Base-by-base conservation (phyloP, 2,113 vertebrate species). In the Megaceryle torquata region DNA sequence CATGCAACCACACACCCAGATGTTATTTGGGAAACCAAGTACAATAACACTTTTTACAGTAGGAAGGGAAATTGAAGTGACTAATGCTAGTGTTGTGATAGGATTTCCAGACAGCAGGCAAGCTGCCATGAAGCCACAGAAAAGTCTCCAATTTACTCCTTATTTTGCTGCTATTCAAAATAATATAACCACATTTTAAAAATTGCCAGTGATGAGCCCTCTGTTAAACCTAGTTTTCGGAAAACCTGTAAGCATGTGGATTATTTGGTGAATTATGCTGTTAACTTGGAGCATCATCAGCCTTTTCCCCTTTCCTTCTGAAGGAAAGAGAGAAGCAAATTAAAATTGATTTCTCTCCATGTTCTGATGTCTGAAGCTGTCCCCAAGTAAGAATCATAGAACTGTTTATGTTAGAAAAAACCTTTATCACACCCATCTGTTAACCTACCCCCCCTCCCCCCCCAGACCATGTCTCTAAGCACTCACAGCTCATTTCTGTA, bases 311-410 rank as follows among this genome's bases (percentile, higher is more conserved):
- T 41, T 89, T 88, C 37, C 63, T 91, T 85, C 72, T 29, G 4
- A 94, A 98, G 97, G 64, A 70, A 94, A 91, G 48, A 91, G 61
- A 97, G 79, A 95, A 92, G 29, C 17, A 97, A 96, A 91, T 94
- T 95, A 81, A 97, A 97, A 37, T 75, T 10, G 0, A 91, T 97
- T 94, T 97, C 97, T 84, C 89, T 97, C 39, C 95, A 95, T 1
- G 91, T 96, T 82, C 69, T 88, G 88, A 96, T 86, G 69, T 44
- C 77, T 9, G 69, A 97, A 65, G 28, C n/a, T 68, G 44, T 37
- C 24, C 53, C n/a, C 13, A 91, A 59, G 37, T 97, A 80, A 50
- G 53, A 35, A 67, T 31, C 13, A 37, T 15, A 33, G 19, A 59
- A 69, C 31, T 2, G 1, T 41, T 59, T n/a, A 67, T 19, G 37